phyloP scores from a whole-genome alignment of 2,797 vertebrate genomes.

The Cichlasoma orientale region DNA sequence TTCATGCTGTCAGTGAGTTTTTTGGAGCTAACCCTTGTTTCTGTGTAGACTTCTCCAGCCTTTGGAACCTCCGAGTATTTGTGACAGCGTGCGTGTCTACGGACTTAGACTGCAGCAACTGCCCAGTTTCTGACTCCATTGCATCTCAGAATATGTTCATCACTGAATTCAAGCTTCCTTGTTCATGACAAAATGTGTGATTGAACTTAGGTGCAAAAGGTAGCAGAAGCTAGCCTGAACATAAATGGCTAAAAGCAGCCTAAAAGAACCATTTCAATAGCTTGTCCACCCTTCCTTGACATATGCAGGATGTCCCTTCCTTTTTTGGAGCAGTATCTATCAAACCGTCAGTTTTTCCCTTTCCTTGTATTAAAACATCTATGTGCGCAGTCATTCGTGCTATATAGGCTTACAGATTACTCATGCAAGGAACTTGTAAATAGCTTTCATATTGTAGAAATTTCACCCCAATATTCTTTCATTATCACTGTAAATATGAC shows the following conservation, averaged over 20 bases:
- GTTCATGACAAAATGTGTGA: no score
- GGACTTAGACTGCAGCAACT: neutral
- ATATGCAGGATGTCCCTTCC: neutral
- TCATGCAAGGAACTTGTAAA: conserved; percentile 20
- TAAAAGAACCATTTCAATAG: neutral
- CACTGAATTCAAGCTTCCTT: neutral
- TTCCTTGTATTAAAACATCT: neutral
- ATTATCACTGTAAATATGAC: conserved; percentile 37
- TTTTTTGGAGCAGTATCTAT: neutral
- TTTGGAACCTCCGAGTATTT: neutral
- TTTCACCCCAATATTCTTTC: conserved; percentile 40
- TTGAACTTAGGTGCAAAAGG: neutral
- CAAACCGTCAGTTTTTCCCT: neutral
- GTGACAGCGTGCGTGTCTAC: neutral
- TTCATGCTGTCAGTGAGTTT: neutral
- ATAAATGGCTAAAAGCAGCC: neutral
- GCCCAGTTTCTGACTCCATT: neutral
- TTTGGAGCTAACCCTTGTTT: neutral
- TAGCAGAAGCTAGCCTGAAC: neutral
- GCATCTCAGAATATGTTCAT: neutral
- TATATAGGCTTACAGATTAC: conserved; percentile 6
- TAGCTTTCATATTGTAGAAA: conserved; percentile 17
- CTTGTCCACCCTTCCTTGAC: neutral
- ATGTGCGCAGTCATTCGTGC: neutral
- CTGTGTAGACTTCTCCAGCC: neutral